Conservation (phyloP, 2,888 invertebrate species). For the Cenopis cana region DNA sequence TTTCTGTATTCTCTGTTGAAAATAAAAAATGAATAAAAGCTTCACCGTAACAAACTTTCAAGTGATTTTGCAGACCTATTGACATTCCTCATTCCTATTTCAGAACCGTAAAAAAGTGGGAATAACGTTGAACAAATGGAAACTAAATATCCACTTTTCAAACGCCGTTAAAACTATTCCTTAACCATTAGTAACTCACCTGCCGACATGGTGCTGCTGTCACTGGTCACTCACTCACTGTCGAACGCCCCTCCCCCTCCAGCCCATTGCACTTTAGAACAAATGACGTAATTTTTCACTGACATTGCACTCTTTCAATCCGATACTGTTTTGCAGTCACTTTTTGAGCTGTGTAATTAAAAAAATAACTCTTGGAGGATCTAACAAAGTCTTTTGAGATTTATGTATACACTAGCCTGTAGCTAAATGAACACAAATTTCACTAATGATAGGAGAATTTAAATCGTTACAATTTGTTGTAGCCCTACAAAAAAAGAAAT, state of each 20-base stretch:
- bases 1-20: no score
- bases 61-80: no score
- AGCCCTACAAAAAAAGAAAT: no score
- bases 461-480: no score
- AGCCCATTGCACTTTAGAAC: constrained; percentile 76
- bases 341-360: constrained; percentile 3
- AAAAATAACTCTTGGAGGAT: background rate
- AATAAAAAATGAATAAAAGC: no score
- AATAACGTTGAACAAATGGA: background rate
- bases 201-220: constrained; percentile 73
- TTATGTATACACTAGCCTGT: background rate
- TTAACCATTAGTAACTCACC: constrained; percentile 66
- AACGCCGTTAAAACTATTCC: constrained; percentile 27
- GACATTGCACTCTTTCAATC: constrained; percentile 62
- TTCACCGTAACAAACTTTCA: no score
- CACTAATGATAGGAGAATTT: no score
- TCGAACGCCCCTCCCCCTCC: constrained; percentile 70
- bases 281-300: constrained; percentile 65
- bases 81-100: no score
- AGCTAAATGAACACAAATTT: background rate
- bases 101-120: background rate
- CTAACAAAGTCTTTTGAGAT: background rate
- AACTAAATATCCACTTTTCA: background rate
- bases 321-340: constrained; percentile 20
- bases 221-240: constrained; percentile 57